Evolutionary conservation across 2,888 invertebrate species (phyloP), one percentile per base, ranked within the genome.

Genomic region (Ceratothoa steindachneri): DNA sequence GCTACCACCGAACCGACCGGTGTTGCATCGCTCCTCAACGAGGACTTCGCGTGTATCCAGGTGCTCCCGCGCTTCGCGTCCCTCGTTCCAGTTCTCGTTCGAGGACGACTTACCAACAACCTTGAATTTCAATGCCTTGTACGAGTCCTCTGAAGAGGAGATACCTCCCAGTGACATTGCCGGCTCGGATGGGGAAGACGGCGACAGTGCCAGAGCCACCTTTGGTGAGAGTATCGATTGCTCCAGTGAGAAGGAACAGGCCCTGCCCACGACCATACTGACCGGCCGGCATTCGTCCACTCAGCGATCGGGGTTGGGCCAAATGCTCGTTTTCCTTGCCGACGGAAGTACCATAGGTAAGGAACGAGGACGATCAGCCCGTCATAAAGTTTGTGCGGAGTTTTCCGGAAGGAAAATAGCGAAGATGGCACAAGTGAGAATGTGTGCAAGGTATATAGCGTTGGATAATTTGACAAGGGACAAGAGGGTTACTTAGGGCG

Each of bases 301-400:
- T 29, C 73, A 74, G 27, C 65, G 78, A 2, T 71, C 75, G 27
- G 78, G 78, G 15, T 78, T 75, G 30, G 70, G 74, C 29, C 78
- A 75, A 69, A 78, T 78, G 78, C 71, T 78, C 41, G 78, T 78
- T 24, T 78, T 78, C 64, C 78, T 78, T 19, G 75, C 75, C 24
- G 78, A 78, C 71, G 78, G 78, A 12, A 77, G 71, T 52, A 71
- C 73, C n/a, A 73, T 73, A 41, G 73, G 77, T 73, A 65, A 73
- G 76, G 64, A 15, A 51, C 3, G 9, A 4, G 7, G 9, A 28
- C 9, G 5, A 65, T n/a, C n/a, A n/a, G n/a, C 19, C 27, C 12
- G 5, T 22, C 22, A n/a, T 4, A 28, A 4, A 0, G 1, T 24
- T 28, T 7, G 19, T 29, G 15, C 19, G 51, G 22, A 9, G 3